Evolutionary conservation across 2,797 vertebrate species (phyloP), one percentile per base, ranked within the genome.

Genomic region (Hippocampus kuda): DNA sequence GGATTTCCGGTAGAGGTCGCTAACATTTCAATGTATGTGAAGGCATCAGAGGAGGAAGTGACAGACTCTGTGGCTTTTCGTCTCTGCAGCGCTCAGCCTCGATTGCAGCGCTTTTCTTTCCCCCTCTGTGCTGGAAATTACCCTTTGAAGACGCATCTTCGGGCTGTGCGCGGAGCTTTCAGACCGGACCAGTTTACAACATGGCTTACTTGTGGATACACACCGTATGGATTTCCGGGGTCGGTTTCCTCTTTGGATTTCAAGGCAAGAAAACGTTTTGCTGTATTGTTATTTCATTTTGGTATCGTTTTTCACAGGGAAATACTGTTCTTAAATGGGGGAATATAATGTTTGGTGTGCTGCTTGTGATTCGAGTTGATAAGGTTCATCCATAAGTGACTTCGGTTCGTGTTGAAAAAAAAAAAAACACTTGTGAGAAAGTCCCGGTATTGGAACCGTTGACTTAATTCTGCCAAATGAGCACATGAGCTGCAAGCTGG

Each of bases 121-220:
- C 66, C 38, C 75, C 75, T 75, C 67, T 34, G 70, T 68, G 74
- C 79, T 83, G 73, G 77, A 57, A 80, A 59, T 76, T 71, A 1
- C 1, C 71, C 60, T 48, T 70, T 44, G 74, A 59, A 84, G 71
- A 72, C 69, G 73, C 61, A 66, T 60, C 11, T 49, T 75, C 69
- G 48, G 65, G 68, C 66, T 54, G 61, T 75, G 75, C 69, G n/a
- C 67, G 2, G 70, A 71, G 8, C 72, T 64, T 78, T 68, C 57
- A 67, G 22, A 30, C 13, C 72, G 38, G 53, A 18, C 65, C 27
- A 57, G 69, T 48, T 78, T 77, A 80, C 38, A 73, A 60, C 84
- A 88, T 88, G 87, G 69, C 71, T 79, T 81, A 82, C 80, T 81
- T 85, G 81, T 88, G 84, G 82, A 84, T 84, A 78, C 78, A 82